Conservation (phyloP, 2,888 invertebrate genomes). For the Bellardia bayeri region DNA sequence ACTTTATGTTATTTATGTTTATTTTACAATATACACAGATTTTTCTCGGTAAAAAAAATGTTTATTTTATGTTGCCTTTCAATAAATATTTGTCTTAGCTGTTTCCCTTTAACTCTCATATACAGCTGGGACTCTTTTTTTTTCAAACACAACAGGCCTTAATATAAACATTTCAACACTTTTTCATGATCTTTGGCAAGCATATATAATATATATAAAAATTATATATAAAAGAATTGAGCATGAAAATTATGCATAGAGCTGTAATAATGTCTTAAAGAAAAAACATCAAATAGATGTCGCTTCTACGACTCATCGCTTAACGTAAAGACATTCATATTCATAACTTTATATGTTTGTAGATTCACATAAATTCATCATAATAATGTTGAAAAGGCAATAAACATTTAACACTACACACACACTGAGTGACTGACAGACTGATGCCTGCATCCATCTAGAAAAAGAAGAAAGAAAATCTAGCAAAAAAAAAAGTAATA, state of each 20-base stretch:
- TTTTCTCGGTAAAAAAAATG: constrained; percentile 14
- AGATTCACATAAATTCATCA: constrained; percentile 51
- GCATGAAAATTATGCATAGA: constrained; percentile 26
- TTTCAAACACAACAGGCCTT: neutral
- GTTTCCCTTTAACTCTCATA: constrained; percentile 22
- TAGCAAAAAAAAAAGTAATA: constrained; percentile 19
- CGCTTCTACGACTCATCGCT: constrained; percentile 1
- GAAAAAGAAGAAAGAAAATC: neutral
- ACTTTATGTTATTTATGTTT: no score
- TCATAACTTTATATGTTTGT: constrained; percentile 44
- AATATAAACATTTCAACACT: constrained; percentile 46
- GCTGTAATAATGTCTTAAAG: constrained; percentile 8
- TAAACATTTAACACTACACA: constrained; percentile 23
- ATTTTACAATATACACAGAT: no score
- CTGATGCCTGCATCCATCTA: neutral
- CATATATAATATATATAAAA: neutral
- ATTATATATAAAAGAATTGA: neutral
- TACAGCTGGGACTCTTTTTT: neutral
- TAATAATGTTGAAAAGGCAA: constrained; percentile 40
- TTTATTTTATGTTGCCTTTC: constrained; percentile 45
- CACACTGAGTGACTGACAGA: neutral
- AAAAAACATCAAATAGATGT: constrained; percentile 15
- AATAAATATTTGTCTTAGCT: constrained; percentile 27
- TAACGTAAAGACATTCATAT: constrained; percentile 60
- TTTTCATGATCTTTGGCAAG: constrained; percentile 39